These are phyloP conservation scores for Cotesia chilonis DNA, from an alignment of 1,140 invertebrate species.

Conservation along the genomic window DNA sequence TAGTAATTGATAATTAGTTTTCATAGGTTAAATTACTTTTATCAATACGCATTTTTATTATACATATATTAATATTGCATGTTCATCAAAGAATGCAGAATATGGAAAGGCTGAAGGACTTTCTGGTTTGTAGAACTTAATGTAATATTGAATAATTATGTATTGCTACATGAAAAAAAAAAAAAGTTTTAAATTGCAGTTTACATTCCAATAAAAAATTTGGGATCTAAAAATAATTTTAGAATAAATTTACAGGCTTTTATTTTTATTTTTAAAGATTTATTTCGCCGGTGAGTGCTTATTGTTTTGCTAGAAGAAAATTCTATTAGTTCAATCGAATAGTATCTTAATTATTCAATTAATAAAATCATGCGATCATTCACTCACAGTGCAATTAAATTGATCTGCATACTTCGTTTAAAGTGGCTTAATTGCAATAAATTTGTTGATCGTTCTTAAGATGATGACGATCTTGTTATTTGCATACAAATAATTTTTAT, in stretches of 20 bases:
- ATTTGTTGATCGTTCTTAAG: slow-evolving; percentile 1
- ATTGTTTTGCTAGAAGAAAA: background rate
- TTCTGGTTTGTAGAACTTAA: background rate
- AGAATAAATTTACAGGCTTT: too few relatives aligned
- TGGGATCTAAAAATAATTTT: too few relatives aligned
- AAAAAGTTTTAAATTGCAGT: background rate
- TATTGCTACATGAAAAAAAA: background rate
- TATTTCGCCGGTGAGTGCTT: too few relatives aligned
- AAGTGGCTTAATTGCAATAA: slow-evolving; percentile 9
- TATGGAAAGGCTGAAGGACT: slow-evolving; percentile 16
- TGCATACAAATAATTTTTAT: background rate
- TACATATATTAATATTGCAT: background rate
- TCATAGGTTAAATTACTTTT: background rate
- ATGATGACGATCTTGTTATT: background rate
- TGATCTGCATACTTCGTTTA: background rate
- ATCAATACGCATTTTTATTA: background rate
- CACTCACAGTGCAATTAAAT: background rate
- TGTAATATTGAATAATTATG: background rate
- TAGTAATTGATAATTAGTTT: too few relatives aligned
- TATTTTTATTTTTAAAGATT: too few relatives aligned
- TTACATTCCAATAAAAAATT: background rate
- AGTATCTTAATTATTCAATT: background rate
- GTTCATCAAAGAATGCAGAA: background rate
- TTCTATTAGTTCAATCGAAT: background rate
- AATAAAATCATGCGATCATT: slow-evolving; percentile 7